A percentile compares a stretch with the other conserved stretches of the same genome.
phyloP scores from a whole-genome alignment of 1,140 invertebrate species.

The Stenopsyche tienmushanensis region DNA sequence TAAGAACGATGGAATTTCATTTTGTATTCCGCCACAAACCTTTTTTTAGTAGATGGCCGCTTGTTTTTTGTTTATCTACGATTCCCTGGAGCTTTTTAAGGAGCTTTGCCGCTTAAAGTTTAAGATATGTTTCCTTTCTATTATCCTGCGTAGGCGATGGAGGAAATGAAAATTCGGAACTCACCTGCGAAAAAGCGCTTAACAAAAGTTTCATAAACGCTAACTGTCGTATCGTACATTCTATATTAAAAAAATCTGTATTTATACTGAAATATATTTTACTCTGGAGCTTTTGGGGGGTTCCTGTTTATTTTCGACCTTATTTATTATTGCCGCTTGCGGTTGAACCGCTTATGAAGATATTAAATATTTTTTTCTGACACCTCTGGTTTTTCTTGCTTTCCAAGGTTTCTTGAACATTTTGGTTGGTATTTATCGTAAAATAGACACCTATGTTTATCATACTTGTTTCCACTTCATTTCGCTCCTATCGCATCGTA shows the following conservation, averaged over 20 bases:
- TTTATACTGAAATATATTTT: no score
- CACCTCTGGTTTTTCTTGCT: no score
- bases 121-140: constrained; percentile 29
- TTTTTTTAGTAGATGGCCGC: not conserved
- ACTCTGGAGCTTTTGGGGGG: no score
- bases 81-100: constrained; percentile 26
- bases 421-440: no score
- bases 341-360: no score
- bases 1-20: constrained; percentile 23
- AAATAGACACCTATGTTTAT: no score
- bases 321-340: no score
- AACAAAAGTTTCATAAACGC: constrained; percentile 18
- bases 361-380: no score
- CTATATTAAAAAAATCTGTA: not conserved
- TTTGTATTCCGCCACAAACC: constrained; percentile 24
- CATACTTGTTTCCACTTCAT: no score
- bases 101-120: constrained; percentile 20
- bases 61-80: constrained; percentile 25
- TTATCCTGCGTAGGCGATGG: constrained; percentile 22
- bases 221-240: constrained; percentile 25
- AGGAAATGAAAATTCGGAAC: constrained; percentile 25
- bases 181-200: constrained; percentile 6
- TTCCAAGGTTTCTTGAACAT: no score
- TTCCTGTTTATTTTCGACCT: no score
- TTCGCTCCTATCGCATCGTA: no score